Conservation (phyloP, 2,113 vertebrate genomes). For the Ciconia stormi region DNA sequence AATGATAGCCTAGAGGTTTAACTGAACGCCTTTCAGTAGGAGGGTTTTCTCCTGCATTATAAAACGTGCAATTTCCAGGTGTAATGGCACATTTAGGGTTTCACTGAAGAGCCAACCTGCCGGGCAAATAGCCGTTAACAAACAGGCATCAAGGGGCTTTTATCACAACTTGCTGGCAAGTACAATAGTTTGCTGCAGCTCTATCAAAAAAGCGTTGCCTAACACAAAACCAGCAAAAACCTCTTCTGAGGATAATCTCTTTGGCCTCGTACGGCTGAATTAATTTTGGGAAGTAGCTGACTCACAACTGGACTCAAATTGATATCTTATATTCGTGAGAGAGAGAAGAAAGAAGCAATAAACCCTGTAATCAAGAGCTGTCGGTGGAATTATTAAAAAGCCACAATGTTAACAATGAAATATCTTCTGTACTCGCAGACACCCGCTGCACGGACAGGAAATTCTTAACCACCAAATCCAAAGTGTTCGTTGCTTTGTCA, state of each 20-base stretch:
- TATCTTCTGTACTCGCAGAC: conserved; percentile 74
- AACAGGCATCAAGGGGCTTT: not conserved
- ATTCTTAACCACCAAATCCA: conserved; percentile 88
- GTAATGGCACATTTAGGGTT: not conserved
- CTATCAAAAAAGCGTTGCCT: not conserved
- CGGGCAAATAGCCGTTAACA: not conserved
- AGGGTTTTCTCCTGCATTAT: not conserved
- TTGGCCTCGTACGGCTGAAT: not conserved
- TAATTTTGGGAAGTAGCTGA: conserved; percentile 36
- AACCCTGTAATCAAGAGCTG: conserved; percentile 26
- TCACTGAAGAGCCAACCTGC: not conserved
- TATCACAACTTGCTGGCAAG: not conserved
- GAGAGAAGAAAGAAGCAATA: conserved; percentile 15
- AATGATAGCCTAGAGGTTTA: not conserved
- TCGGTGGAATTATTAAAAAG: conserved; percentile 27
- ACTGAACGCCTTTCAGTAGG: not conserved
- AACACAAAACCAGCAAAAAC: not conserved
- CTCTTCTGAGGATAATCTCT: conserved; percentile 2
- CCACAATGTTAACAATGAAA: not conserved
- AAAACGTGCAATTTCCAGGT: not conserved
- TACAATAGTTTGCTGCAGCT: not conserved
- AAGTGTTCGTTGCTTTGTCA: conserved; percentile 87
- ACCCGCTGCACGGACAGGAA: conserved; percentile 90
- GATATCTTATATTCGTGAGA: not conserved
- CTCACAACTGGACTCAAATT: conserved; percentile 25